These are phyloP conservation scores for Tenthredo scrophulariae DNA, from an alignment of 2,888 invertebrate genomes.

Conservation along the genomic window DNA sequence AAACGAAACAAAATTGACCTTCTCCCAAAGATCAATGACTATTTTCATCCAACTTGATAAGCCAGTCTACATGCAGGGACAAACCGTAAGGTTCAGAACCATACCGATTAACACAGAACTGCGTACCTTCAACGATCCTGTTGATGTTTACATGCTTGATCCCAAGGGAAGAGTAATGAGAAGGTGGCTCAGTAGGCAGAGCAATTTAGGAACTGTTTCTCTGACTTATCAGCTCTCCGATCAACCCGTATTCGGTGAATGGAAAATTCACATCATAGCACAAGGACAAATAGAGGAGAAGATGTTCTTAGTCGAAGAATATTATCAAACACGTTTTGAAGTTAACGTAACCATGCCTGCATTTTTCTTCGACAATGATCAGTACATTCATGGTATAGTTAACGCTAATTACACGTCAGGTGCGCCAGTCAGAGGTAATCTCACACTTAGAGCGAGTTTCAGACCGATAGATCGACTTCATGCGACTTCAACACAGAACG, in stretches of 20 bases:
- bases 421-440: slow-evolving; percentile 92
- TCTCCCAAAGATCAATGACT: slow-evolving; percentile 95
- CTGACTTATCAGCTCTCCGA: slow-evolving; percentile 93
- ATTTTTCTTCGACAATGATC: slow-evolving; percentile 94
- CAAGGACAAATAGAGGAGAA: slow-evolving; percentile 93
- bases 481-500: slow-evolving; percentile 61
- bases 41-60: slow-evolving; percentile 97
- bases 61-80: slow-evolving; percentile 96
- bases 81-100: slow-evolving; percentile 92
- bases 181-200: slow-evolving; percentile 94
- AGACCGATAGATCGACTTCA: slow-evolving; percentile 81
- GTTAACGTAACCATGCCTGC: slow-evolving; percentile 98
- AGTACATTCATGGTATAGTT: slow-evolving; percentile 90
- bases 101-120: slow-evolving; percentile 96
- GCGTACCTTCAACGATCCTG: slow-evolving; percentile 93
- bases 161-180: slow-evolving; percentile 93
- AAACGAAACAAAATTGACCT: slow-evolving; percentile 91
- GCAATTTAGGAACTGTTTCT: slow-evolving; percentile 96
- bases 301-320: slow-evolving; percentile 94
- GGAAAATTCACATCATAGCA: slow-evolving; percentile 93
- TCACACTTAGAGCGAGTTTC: slow-evolving; percentile 90
- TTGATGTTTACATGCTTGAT: slow-evolving; percentile 95
- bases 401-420: slow-evolving; percentile 98
- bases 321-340: slow-evolving; percentile 96
- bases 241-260: slow-evolving; percentile 95